A percentile compares a stretch with the other conserved stretches of the same genome.
Conservation (phyloP, 23 tunicate genomes). For the Ciona savignyi region DNA sequence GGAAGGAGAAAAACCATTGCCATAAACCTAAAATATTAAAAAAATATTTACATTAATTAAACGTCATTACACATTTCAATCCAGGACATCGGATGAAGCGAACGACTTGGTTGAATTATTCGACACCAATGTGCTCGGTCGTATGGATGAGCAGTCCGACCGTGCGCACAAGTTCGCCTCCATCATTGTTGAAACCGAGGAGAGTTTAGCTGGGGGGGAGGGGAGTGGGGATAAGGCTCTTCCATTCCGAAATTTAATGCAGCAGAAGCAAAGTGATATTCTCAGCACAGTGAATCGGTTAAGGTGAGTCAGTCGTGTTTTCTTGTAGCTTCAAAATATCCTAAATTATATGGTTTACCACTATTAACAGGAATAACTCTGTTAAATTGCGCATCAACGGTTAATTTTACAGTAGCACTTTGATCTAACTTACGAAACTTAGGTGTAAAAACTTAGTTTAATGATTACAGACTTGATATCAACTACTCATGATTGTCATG, state of each 20-base stretch:
- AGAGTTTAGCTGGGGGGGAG: too few relatives aligned
- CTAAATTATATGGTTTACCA: too few relatives aligned
- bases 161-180: constrained; percentile 25
- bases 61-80: not conserved
- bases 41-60: not conserved
- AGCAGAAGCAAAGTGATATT: constrained; percentile 14
- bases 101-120: constrained; percentile 15
- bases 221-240: not conserved
- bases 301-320: not conserved
- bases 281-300: not conserved
- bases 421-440: too few relatives aligned
- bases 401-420: too few relatives aligned
- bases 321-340: too few relatives aligned
- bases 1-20: too few relatives aligned
- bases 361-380: too few relatives aligned
- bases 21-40: too few relatives aligned
- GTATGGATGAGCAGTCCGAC: constrained; percentile 16
- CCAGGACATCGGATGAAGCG: constrained; percentile 19
- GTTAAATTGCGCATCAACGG: too few relatives aligned
- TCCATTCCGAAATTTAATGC: constrained; percentile 12
- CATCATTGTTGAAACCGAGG: constrained; percentile 32
- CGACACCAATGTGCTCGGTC: constrained; percentile 6
- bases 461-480: too few relatives aligned
- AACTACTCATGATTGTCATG: too few relatives aligned
- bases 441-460: too few relatives aligned